Evolutionary conservation across 1,140 invertebrate genomes (phyloP).

Genomic region (Oryctes rhinoceros): DNA sequence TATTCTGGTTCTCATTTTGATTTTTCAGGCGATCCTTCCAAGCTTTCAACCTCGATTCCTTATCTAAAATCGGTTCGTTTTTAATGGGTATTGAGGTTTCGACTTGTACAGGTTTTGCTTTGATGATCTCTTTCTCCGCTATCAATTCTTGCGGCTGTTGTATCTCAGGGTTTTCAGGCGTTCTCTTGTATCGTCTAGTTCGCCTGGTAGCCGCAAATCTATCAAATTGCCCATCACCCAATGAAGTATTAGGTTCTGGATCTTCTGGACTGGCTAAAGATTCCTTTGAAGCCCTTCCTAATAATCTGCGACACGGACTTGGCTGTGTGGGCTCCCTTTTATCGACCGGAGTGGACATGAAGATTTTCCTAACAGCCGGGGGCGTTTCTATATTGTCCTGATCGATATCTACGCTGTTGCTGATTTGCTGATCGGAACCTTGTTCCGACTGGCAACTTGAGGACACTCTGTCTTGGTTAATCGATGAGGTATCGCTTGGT

Average conservation of each 20-base stretch:
- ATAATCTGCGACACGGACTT: slow-evolving; percentile 63
- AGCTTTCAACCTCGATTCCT: slow-evolving; percentile 69
- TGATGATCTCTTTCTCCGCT: slow-evolving; percentile 55
- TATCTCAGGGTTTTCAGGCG: slow-evolving; percentile 69
- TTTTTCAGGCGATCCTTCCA: slow-evolving; percentile 70
- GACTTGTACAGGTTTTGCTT: slow-evolving; percentile 43
- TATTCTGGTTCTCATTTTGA: slow-evolving; percentile 51
- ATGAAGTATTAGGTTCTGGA: slow-evolving; percentile 62
- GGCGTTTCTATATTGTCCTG: slow-evolving; percentile 92
- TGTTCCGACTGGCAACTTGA: slow-evolving; percentile 16
- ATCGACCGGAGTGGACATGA: slow-evolving; percentile 69
- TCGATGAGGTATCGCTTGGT: slow-evolving; percentile 56
- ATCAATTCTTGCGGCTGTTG: slow-evolving; percentile 63
- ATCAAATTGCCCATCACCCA: slow-evolving; percentile 84
- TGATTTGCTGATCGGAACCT: slow-evolving; percentile 53
- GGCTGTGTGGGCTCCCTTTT: slow-evolving; percentile 63
- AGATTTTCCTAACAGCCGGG: slow-evolving; percentile 76
- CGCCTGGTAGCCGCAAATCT: slow-evolving; percentile 81
- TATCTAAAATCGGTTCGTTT: slow-evolving; percentile 64
- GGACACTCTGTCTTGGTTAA: slow-evolving; percentile 23
- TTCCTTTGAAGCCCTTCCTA: slow-evolving; percentile 56
- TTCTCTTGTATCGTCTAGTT: slow-evolving; percentile 82
- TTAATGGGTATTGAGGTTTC: slow-evolving; percentile 48
- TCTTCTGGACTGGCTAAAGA: slow-evolving; percentile 59
- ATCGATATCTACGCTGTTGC: slow-evolving; percentile 84